These are phyloP conservation scores for Papilio polyxenes DNA, from an alignment of 1,140 invertebrate genomes.

Conservation along the genomic window DNA sequence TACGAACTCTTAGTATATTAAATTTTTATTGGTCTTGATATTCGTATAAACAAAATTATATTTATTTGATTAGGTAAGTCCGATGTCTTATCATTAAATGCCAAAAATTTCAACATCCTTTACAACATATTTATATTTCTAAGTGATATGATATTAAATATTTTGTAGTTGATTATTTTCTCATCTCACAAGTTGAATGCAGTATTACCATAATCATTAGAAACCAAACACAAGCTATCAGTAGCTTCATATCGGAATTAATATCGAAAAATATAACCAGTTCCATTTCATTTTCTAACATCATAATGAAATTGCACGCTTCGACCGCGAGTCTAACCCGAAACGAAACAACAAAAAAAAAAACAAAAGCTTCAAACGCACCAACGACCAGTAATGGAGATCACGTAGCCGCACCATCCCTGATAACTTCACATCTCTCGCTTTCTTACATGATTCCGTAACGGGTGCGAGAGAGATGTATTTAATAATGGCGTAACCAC, in stretches of 20 bases:
- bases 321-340: conserved; percentile 51
- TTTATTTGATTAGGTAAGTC: too few species aligned
- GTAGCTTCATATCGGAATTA: conserved; percentile 2
- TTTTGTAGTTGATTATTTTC: too few species aligned
- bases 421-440: conserved; percentile 58
- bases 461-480: conserved; percentile 63
- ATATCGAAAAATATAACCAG: conserved; percentile 37
- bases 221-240: not conserved
- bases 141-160: too few species aligned
- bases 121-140: too few species aligned
- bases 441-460: conserved; percentile 57
- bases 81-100: too few species aligned
- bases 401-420: conserved; percentile 63
- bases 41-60: too few species aligned
- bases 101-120: too few species aligned
- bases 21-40: not conserved
- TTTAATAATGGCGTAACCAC: conserved; percentile 74
- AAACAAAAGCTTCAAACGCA: conserved; percentile 67
- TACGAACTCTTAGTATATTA: not conserved
- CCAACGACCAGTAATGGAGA: conserved; percentile 70
- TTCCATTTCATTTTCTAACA: conserved; percentile 47
- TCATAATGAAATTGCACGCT: conserved; percentile 47
- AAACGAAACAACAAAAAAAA: conserved; percentile 50
- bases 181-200: not conserved
- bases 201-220: not conserved